A percentile compares a stretch with the other conserved stretches of the same genome.
phyloP scores from a whole-genome alignment of 2,888 invertebrate species.

The Ceriagrion tenellum region DNA sequence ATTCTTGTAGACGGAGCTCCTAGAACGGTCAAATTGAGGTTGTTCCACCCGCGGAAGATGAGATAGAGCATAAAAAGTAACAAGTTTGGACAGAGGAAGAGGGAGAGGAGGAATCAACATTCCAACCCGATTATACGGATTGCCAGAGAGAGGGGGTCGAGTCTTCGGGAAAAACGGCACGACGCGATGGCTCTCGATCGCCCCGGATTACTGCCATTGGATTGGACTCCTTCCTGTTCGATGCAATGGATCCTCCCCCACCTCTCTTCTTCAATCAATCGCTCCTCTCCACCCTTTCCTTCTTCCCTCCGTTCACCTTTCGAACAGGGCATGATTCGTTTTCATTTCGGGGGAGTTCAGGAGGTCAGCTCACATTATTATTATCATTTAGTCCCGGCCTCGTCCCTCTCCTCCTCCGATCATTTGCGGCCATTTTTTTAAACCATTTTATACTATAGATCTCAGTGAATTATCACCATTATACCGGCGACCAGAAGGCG shows the following conservation, averaged over 20 bases:
- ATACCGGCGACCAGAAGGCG: too few relatives aligned
- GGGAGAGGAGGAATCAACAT: background rate
- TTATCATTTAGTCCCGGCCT: background rate
- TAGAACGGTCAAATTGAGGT: too few relatives aligned
- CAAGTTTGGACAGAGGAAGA: too few relatives aligned
- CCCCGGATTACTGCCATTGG: background rate
- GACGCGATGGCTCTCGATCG: background rate
- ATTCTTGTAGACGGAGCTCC: too few relatives aligned
- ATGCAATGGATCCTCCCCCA: background rate
- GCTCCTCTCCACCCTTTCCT: background rate
- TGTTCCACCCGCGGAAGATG: background rate
- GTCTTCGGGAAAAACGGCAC: background rate
- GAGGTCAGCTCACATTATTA: background rate
- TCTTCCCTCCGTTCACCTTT: too few relatives aligned
- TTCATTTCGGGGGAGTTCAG: background rate
- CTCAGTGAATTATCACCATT: too few relatives aligned
- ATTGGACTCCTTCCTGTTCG: background rate
- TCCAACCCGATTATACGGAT: conserved; percentile 12
- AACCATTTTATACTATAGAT: background rate
- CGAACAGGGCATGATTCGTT: background rate
- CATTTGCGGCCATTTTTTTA: background rate
- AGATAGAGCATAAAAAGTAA: background rate
- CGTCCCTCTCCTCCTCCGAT: too few relatives aligned
- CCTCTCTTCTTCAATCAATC: background rate
- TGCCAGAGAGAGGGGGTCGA: background rate